These are phyloP conservation scores for Isotomurus palustris DNA, from an alignment of 2,888 invertebrate genomes.

Conservation along the genomic window DNA sequence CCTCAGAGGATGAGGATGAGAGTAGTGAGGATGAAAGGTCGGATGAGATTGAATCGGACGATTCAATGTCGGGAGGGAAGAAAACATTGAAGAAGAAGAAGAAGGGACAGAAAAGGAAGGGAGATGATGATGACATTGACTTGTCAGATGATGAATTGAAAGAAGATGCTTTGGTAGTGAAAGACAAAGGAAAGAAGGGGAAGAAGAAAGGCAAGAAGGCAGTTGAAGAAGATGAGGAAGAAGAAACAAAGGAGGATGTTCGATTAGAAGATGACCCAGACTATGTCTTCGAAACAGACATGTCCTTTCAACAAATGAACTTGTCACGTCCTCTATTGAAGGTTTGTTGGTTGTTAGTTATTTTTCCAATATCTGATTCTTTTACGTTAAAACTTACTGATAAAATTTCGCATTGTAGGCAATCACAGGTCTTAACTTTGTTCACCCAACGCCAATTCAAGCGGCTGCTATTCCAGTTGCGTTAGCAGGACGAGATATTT, in stretches of 20 bases:
- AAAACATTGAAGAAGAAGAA: slow-evolving; percentile 10
- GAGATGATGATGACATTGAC: slow-evolving; percentile 57
- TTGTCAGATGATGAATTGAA: slow-evolving; percentile 75
- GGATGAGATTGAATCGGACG: slow-evolving; percentile 55
- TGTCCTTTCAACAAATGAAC: slow-evolving; percentile 90
- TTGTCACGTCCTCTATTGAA: slow-evolving; percentile 88
- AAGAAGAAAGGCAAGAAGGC: slow-evolving; percentile 39
- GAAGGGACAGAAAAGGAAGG: slow-evolving; percentile 8
- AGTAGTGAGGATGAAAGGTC: slow-evolving; percentile 52
- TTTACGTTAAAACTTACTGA: not conserved
- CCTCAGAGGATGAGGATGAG: slow-evolving; percentile 52
- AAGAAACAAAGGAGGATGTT: slow-evolving; percentile 46
- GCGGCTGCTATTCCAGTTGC: slow-evolving; percentile 91
- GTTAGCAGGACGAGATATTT: slow-evolving; percentile 86
- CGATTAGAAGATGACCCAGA: slow-evolving; percentile 63
- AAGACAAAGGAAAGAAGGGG: slow-evolving; percentile 52
- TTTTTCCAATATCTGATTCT: not conserved
- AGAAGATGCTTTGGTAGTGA: slow-evolving; percentile 56
- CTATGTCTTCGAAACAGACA: slow-evolving; percentile 56
- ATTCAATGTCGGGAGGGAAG: slow-evolving; percentile 31
- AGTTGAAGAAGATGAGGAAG: slow-evolving; percentile 46
- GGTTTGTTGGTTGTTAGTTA: slow-evolving; percentile 46
- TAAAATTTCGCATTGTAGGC: slow-evolving; percentile 55
- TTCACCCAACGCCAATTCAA: slow-evolving; percentile 95
- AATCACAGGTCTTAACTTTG: slow-evolving; percentile 78